Evolutionary conservation across 2,113 vertebrate genomes (phyloP).

Genomic region (Oncorhynchus masou): DNA sequence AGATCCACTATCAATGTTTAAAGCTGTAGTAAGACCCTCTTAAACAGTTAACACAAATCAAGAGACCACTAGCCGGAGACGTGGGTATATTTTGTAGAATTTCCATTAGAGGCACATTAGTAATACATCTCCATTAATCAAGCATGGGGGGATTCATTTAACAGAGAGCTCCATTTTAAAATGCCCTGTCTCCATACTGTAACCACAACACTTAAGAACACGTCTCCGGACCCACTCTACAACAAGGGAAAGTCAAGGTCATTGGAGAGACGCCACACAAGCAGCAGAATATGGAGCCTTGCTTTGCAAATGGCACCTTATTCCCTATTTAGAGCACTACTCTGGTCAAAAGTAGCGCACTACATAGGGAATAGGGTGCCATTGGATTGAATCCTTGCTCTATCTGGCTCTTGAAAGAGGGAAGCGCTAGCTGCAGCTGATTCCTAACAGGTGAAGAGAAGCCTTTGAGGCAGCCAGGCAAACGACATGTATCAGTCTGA

Average conservation of each 20-base stretch:
- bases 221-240: not conserved
- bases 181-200: not conserved
- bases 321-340: too few relatives aligned
- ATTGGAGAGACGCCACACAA: too few relatives aligned
- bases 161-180: not conserved
- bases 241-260: not conserved
- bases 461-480: slow-evolving; percentile 28
- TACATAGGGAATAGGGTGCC: too few relatives aligned
- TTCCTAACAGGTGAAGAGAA: slow-evolving; percentile 13
- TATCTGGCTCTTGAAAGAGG: not conserved
- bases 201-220: not conserved
- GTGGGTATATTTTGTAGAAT: not conserved
- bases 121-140: not conserved
- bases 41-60: not conserved
- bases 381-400: not conserved
- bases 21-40: not conserved
- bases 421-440: slow-evolving; percentile 19
- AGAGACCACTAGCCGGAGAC: not conserved
- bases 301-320: too few relatives aligned
- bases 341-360: too few relatives aligned
- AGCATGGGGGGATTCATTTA: not conserved
- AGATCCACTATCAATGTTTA: not conserved
- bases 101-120: not conserved
- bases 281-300: too few relatives aligned
- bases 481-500: not conserved